phyloP scores from a whole-genome alignment of 35 echinoderm and acorn worm species.

The Heliocidaris erythrogramma region DNA sequence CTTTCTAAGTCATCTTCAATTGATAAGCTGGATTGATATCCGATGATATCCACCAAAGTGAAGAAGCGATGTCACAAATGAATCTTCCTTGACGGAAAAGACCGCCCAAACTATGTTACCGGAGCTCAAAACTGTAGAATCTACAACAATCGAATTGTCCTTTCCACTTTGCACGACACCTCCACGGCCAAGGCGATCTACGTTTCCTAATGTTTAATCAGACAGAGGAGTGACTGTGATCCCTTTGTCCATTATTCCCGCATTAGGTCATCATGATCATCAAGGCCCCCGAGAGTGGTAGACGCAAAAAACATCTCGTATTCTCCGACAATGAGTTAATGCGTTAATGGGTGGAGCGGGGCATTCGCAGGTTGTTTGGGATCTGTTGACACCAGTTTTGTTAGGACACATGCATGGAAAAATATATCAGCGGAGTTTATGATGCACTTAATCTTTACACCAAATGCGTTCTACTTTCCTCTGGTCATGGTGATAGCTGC shows the following conservation, averaged over 20 bases:
- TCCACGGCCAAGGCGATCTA: neutral
- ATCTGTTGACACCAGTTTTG: neutral
- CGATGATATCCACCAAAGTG: neutral
- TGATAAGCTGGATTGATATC: neutral
- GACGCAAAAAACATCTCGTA: neutral
- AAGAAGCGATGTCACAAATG: neutral
- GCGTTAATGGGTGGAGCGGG: neutral
- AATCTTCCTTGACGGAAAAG: neutral
- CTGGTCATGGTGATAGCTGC: neutral
- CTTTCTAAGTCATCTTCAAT: neutral
- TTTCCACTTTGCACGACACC: neutral
- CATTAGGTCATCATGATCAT: neutral
- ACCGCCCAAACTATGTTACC: neutral
- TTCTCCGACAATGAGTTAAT: neutral
- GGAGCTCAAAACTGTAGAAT: neutral
- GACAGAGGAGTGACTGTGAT: neutral
- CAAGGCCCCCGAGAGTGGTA: neutral
- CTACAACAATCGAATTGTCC: neutral
- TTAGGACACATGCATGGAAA: neutral
- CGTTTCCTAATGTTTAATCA: neutral
- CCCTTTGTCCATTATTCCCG: neutral
- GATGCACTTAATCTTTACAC: neutral
- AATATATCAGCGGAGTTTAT: neutral
- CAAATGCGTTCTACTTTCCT: neutral
- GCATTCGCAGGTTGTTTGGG: neutral